Conservation (phyloP, 2,888 invertebrate species). For the Nomada flava region DNA sequence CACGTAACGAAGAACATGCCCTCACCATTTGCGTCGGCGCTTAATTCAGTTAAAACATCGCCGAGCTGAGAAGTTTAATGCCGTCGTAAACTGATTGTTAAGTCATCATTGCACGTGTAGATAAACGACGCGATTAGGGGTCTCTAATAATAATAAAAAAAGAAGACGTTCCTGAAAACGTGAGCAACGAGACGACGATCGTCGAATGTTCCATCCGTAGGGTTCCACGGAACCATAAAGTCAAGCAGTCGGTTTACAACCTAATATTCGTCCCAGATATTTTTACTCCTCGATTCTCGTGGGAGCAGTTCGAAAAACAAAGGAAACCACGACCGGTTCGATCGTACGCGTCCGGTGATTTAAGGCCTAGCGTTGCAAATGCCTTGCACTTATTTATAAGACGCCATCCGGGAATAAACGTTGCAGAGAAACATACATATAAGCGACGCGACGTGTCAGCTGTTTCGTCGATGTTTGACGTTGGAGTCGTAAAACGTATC, state of each 20-base stretch:
- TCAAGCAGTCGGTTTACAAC: constrained; percentile 14
- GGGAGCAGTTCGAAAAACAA: not conserved
- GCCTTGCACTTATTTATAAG: constrained; percentile 28
- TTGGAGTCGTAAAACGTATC: constrained; percentile 54
- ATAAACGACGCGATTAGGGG: constrained; percentile 1
- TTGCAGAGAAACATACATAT: not conserved
- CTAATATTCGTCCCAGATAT: constrained; percentile 27
- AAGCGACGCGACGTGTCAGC: not conserved
- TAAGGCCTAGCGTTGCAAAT: constrained; percentile 6
- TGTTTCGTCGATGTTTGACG: constrained; percentile 48
- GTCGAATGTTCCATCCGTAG: not conserved
- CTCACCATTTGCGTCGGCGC: not conserved
- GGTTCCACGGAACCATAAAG: not conserved
- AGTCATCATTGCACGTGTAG: not conserved
- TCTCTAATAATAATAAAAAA: not conserved
- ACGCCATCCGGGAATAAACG: constrained; percentile 35
- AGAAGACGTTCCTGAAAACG: too few relatives aligned
- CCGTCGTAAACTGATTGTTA: not conserved
- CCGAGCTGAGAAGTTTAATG: not conserved
- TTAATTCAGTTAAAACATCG: not conserved
- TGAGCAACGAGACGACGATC: not conserved
- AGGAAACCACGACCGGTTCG: not conserved
- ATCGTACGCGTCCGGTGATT: constrained; percentile 15
- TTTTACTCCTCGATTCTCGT: constrained; percentile 18
- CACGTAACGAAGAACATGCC: too few relatives aligned